Evolutionary conservation across 2,113 vertebrate genomes (phyloP).

Genomic region (Abramis brama): DNA sequence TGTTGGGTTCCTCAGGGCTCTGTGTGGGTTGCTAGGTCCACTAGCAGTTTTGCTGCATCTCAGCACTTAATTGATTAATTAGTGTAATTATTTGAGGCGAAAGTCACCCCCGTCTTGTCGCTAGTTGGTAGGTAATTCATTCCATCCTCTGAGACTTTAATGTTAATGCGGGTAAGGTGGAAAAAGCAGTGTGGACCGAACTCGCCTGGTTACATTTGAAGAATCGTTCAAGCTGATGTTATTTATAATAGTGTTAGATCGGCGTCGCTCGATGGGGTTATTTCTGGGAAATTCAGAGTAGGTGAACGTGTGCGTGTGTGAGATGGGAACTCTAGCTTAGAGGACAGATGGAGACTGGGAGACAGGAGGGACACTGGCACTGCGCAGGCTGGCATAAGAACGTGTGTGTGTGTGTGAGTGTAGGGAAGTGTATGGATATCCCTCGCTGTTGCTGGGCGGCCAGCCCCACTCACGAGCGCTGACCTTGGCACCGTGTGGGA

Average conservation of each 20-base stretch:
- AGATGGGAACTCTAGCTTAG: slow-evolving; percentile 59
- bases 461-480: slow-evolving; percentile 66
- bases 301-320: slow-evolving; percentile 41
- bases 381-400: slow-evolving; percentile 69
- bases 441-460: slow-evolving; percentile 59
- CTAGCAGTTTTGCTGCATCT: slow-evolving; percentile 58
- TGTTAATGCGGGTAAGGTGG: slow-evolving; percentile 8
- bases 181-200: neutral
- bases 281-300: slow-evolving; percentile 31
- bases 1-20: slow-evolving; percentile 66
- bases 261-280: neutral
- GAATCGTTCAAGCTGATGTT: neutral
- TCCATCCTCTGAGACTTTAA: slow-evolving; percentile 65
- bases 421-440: slow-evolving; percentile 53
- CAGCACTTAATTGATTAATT: slow-evolving; percentile 82
- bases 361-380: slow-evolving; percentile 79
- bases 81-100: slow-evolving; percentile 77
- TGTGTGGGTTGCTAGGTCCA: slow-evolving; percentile 19
- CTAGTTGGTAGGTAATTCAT: slow-evolving; percentile 71
- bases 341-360: slow-evolving; percentile 83
- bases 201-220: neutral
- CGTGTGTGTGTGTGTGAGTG: slow-evolving; percentile 57
- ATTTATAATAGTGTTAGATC: slow-evolving; percentile 27
- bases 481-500: slow-evolving; percentile 74
- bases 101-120: slow-evolving; percentile 71